Evolutionary conservation across 2,113 vertebrate genomes (phyloP).

Genomic region (Ammodytes marinus): DNA sequence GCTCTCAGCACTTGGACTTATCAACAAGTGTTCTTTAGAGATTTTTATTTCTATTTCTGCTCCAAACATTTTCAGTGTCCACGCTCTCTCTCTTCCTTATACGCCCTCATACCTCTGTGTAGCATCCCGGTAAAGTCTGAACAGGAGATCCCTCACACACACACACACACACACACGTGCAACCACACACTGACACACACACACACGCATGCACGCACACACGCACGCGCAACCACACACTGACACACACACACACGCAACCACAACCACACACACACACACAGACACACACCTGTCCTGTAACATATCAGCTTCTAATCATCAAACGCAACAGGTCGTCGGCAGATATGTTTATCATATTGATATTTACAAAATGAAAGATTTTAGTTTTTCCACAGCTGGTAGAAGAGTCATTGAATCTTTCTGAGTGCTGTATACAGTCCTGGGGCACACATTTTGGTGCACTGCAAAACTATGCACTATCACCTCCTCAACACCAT

Average conservation of each 20-base stretch:
- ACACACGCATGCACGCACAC: no score
- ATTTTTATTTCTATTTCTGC: slow-evolving; percentile 46
- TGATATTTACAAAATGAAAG: slow-evolving; percentile 84
- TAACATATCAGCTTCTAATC: slow-evolving; percentile 80
- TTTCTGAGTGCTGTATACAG: slow-evolving; percentile 76
- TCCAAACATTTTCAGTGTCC: slow-evolving; percentile 45
- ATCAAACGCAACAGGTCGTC: slow-evolving; percentile 64
- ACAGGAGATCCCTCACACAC: slow-evolving; percentile 44
- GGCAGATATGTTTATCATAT: slow-evolving; percentile 87
- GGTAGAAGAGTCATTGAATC: slow-evolving; percentile 71
- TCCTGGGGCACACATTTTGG: slow-evolving; percentile 73
- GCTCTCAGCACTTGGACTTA: slow-evolving; percentile 48
- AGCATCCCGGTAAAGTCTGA: slow-evolving; percentile 58
- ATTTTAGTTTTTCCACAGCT: slow-evolving; percentile 72
- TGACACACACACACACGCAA: slow-evolving; percentile 2
- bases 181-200: no score
- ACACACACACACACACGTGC: slow-evolving; percentile 1
- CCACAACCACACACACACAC: no score
- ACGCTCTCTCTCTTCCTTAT: slow-evolving; percentile 14
- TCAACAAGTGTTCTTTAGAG: slow-evolving; percentile 63
- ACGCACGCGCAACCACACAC: no score
- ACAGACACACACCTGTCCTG: slow-evolving; percentile 43
- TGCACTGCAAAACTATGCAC: slow-evolving; percentile 85
- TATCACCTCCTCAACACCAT: slow-evolving; percentile 54
- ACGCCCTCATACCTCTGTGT: slow-evolving; percentile 43